Conservation (phyloP, 1,140 invertebrate species). For the Aphelinus certus region DNA sequence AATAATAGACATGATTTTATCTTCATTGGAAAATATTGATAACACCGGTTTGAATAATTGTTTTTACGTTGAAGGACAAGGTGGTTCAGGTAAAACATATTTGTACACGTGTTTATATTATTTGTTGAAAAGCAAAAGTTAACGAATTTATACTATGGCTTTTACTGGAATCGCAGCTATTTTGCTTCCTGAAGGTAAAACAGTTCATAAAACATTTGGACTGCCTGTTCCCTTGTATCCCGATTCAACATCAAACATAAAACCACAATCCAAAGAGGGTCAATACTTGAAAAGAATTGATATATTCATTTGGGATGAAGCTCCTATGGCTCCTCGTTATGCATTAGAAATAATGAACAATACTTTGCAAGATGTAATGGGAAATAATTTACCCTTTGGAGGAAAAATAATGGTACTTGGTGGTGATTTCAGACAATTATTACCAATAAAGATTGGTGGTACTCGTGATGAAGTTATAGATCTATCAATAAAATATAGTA, state of each 20-base stretch:
- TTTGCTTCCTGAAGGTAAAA: slow-evolving; percentile 46
- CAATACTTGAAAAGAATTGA: slow-evolving; percentile 34
- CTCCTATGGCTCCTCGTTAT: slow-evolving; percentile 41
- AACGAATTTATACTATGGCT: slow-evolving; percentile 29
- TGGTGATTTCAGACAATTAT: slow-evolving; percentile 46
- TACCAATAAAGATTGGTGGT: slow-evolving; percentile 41
- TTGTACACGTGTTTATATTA: slow-evolving; percentile 18
- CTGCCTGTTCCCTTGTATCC: slow-evolving; percentile 39
- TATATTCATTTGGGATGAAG: slow-evolving; percentile 52
- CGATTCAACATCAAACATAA: slow-evolving; percentile 34
- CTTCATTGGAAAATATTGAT: background rate
- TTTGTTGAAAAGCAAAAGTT: slow-evolving; percentile 11
- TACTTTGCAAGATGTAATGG: slow-evolving; percentile 34
- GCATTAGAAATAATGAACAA: slow-evolving; percentile 42
- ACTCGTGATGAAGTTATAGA: slow-evolving; percentile 39
- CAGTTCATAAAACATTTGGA: slow-evolving; percentile 48
- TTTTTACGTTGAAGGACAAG: slow-evolving; percentile 10
- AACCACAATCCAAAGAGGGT: slow-evolving; percentile 34
- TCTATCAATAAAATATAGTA: slow-evolving; percentile 37
- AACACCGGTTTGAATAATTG: background rate
- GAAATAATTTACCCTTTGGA: slow-evolving; percentile 40
- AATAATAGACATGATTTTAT: too few relatives aligned
- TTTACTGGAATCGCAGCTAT: slow-evolving; percentile 39
- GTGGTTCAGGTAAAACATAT: slow-evolving; percentile 26
- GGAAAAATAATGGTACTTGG: slow-evolving; percentile 44